Evolutionary conservation across 1,140 invertebrate species (phyloP).

Genomic region (Colletes latitarsis): DNA sequence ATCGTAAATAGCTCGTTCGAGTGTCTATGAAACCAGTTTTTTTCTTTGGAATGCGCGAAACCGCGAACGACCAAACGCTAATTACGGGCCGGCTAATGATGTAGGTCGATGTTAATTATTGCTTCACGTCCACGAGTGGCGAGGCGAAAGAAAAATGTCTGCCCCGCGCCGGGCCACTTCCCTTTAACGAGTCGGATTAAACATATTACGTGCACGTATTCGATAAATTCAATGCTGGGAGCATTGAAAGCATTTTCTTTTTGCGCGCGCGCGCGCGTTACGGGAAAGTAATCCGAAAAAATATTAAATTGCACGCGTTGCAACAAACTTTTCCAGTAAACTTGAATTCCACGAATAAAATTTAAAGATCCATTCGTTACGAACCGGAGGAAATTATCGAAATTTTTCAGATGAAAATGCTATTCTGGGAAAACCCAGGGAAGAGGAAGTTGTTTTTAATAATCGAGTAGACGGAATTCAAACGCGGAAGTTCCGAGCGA

Average conservation of each 20-base stretch:
- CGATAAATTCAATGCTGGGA: neutral
- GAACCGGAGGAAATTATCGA: conserved; percentile 3
- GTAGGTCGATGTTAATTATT: conserved; percentile 48
- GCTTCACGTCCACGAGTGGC: conserved; percentile 13
- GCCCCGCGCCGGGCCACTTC: neutral
- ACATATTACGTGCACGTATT: neutral
- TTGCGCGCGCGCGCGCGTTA: too few species aligned
- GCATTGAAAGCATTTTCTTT: too few species aligned
- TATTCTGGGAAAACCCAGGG: neutral
- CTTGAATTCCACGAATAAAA: neutral
- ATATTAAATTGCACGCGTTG: neutral
- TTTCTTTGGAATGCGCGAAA: neutral
- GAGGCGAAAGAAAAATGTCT: neutral
- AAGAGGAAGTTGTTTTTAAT: conserved; percentile 34
- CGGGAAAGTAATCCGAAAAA: neutral
- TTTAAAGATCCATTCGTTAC: neutral
- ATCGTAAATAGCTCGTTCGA: neutral
- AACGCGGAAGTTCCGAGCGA: conserved; percentile 7
- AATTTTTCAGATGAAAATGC: neutral
- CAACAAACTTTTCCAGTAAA: neutral
- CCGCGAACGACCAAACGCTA: conserved; percentile 23
- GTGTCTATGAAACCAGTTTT: neutral
- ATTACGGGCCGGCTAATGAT: conserved; percentile 32
- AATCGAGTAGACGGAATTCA: conserved; percentile 21
- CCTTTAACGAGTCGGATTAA: neutral